phyloP scores from a whole-genome alignment of 2,113 vertebrate species.

The Bostrychus sinensis region DNA sequence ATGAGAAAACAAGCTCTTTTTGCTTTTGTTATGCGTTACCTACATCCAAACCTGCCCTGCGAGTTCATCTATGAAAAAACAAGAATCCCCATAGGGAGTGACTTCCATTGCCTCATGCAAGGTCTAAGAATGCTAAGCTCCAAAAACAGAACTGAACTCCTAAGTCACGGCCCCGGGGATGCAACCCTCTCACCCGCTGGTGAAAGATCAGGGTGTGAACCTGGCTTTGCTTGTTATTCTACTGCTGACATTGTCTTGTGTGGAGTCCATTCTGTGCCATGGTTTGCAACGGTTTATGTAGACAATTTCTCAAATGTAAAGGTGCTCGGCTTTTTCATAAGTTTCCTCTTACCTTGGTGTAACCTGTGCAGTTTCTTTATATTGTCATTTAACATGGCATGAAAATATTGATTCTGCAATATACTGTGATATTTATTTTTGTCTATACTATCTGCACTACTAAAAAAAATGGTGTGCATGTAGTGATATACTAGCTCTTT shows the following conservation, averaged over 20 bases:
- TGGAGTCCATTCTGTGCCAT: not conserved
- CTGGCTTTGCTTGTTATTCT: conserved; percentile 1
- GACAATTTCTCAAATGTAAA: not conserved
- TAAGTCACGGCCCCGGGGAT: not conserved
- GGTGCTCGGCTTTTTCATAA: not conserved
- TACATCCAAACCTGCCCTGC: not conserved
- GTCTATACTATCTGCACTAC: too few relatives aligned
- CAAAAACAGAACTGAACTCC: not conserved
- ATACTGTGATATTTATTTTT: too few relatives aligned
- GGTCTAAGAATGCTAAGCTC: not conserved
- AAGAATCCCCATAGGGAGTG: conserved; percentile 3
- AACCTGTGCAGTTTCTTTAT: too few relatives aligned
- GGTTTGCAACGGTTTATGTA: not conserved
- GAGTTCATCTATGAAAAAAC: conserved; percentile 1
- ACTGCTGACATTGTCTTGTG: not conserved
- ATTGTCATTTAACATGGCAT: too few relatives aligned
- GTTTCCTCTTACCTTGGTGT: not conserved
- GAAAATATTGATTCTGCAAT: too few relatives aligned
- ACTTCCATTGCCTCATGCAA: not conserved
- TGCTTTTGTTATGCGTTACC: not conserved
- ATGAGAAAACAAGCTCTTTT: not conserved
- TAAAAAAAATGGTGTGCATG: too few relatives aligned
- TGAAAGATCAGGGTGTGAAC: conserved; percentile 5
- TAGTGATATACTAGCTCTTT: too few relatives aligned
- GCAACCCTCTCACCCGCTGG: not conserved